Base-by-base conservation (phyloP, 2,113 vertebrate species). In the Tragelaphus strepsiceros region DNA sequence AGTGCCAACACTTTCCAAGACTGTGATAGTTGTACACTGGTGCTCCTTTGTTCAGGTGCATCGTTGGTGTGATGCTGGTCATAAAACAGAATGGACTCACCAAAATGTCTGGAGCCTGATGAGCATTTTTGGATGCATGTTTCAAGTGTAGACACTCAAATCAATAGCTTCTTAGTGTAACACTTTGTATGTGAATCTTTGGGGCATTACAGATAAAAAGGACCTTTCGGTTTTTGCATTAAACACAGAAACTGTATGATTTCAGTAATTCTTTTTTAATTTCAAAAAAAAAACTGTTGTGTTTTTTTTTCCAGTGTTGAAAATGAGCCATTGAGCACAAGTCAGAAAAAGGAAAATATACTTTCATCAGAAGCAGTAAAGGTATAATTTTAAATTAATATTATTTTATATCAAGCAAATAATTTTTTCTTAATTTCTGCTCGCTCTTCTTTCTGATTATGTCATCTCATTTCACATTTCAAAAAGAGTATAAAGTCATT, bases 221-320 rank as follows among this genome's bases (percentile, higher is more conserved):
- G 43, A 21, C 6, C 3, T 95, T 89, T 92, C 35, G 19, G 0
- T 95, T 85, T 94, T 92, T 84, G 19, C 32, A 88, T 94, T 92
- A 67, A 88, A 88, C 17, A 71, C 3, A 91, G 15, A 51, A 96
- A 49, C 12, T 67, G 10, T 94, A 54, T 39, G 1, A 81, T 88
- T 97, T 67, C 58, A 61, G 13, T 97, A 90, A 88, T 95, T 96
- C 28, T 91, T 46, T 96, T 96, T 97, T 81, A 91, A 97, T 97
- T 98, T 95, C 39, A 39, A 97, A 97, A 95, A 53, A 43, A 43
- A 95, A 95, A 93, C 39, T 97, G 5, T 98, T 91, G 28, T 49
- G 46, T 43, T 67, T 49, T 62, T 97, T 98, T 98, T 99, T 99
- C 97, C 98, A 99, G 99, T 98, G 97, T 98, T 98, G 98, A 98